Conservation (phyloP, 2,113 vertebrate species). For the Eidolon helvum region DNA sequence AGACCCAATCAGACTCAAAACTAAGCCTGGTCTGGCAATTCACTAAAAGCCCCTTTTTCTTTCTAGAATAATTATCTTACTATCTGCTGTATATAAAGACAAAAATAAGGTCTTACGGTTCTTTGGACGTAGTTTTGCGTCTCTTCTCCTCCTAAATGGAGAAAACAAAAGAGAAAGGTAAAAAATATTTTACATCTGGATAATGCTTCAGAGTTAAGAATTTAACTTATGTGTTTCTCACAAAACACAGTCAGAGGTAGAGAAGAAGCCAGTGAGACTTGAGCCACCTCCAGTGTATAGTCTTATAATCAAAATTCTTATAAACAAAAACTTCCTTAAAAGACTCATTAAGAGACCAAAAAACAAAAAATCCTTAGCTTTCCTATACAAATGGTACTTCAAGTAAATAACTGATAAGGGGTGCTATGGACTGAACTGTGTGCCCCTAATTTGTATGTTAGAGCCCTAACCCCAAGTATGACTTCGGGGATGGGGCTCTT, state of each 20-base stretch:
- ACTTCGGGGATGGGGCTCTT: neutral
- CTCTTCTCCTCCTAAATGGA: conserved; percentile 92
- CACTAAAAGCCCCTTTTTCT: neutral
- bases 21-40: neutral
- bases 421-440: neutral
- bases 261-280: neutral
- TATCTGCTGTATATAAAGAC: neutral
- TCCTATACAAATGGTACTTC: neutral
- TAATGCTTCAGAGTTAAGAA: neutral
- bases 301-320: neutral
- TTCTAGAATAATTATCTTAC: neutral
- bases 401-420: neutral
- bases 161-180: neutral
- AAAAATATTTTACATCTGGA: neutral
- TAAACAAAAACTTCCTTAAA: neutral
- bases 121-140: conserved; percentile 88
- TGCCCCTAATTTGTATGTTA: neutral
- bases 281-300: neutral
- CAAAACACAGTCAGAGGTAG: neutral
- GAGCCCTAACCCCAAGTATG: neutral
- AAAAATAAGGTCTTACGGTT: conserved; percentile 83
- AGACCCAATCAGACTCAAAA: neutral
- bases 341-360: neutral
- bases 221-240: neutral
- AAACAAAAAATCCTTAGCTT: neutral